Evolutionary conservation across 2,888 invertebrate species (phyloP), one percentile per base, ranked within the genome.

Genomic region (Prenolepis imparis): DNA sequence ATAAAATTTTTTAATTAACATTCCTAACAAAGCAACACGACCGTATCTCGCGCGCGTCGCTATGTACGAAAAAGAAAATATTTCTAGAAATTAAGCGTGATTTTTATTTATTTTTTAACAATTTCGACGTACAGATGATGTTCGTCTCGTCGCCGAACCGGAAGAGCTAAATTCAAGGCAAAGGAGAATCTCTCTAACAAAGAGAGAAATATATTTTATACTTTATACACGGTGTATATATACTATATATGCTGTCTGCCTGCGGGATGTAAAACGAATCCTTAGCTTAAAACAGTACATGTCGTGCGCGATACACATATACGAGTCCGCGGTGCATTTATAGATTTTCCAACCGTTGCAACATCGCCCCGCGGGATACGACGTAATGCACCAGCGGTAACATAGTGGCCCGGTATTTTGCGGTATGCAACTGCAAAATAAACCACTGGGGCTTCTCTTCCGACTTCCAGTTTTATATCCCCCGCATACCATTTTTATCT

Each of bases 311-410:
- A 28, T 28, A n/a, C 18, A 24, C 73, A 70, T 84, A 61, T 61
- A 68, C 73, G 80, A 86, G 63, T 66, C 39, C 77, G 85, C 85
- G 78, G 85, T 80, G 78, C 86, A 88, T 88, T 88, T 87, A 85
- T 83, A 83, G 82, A 85, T 83, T 67, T 73, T 44, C 74, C 81
- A 55, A 44, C 67, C 41, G 41, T 59, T 44, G 59, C 41, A 32
- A 55, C 68, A 48, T 64, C 48, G 63, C 41, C 39, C 66, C 21
- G n/a, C 59, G 67, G 73, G 41, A 36, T 57, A 55, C 52, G n/a
- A 0, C 28, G 44, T 55, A 86, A 77, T 82, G 64, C 39, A 52
- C 15, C 67, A 36, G 48, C 48, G 67, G 72, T 80, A 75, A 52
- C 74, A 52, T 52, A 28, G 63, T 67, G 72, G 78, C 36, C 68